phyloP scores from a whole-genome alignment of 1,140 invertebrate genomes.

The Vollenhovia emeryi region DNA sequence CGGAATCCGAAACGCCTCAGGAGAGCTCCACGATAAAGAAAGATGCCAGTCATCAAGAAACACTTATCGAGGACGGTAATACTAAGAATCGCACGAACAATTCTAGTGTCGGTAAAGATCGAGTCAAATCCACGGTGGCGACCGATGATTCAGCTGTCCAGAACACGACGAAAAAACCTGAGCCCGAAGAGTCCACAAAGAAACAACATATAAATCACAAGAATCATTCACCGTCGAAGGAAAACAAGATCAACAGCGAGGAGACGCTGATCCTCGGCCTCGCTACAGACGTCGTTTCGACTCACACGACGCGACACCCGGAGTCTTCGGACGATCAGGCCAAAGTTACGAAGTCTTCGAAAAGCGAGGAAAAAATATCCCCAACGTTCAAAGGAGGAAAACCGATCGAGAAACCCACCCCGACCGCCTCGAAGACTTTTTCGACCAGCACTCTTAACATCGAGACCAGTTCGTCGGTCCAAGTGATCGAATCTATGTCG shows the following conservation, averaged over 20 bases:
- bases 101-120: conserved; percentile 8
- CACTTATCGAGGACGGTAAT: conserved; percentile 27
- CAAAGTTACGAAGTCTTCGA: conserved; percentile 61
- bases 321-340: conserved; percentile 36
- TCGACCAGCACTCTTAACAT: conserved; percentile 79
- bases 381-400: conserved; percentile 29
- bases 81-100: conserved; percentile 63
- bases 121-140: background rate
- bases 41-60: conserved; percentile 48
- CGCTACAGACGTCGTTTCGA: background rate
- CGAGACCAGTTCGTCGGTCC: conserved; percentile 82
- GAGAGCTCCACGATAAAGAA: conserved; percentile 61
- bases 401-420: conserved; percentile 4
- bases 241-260: conserved; percentile 74
- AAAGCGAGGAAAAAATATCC: background rate
- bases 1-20: conserved; percentile 48
- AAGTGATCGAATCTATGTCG: conserved; percentile 79
- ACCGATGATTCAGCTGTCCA: conserved; percentile 22
- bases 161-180: conserved; percentile 59
- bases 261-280: conserved; percentile 78
- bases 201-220: conserved; percentile 68
- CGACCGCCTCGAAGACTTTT: conserved; percentile 63
- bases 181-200: conserved; percentile 46
- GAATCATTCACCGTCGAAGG: conserved; percentile 76
- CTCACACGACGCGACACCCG: background rate